phyloP scores from a whole-genome alignment of 2,797 vertebrate genomes.

The Diceros bicornis region DNA sequence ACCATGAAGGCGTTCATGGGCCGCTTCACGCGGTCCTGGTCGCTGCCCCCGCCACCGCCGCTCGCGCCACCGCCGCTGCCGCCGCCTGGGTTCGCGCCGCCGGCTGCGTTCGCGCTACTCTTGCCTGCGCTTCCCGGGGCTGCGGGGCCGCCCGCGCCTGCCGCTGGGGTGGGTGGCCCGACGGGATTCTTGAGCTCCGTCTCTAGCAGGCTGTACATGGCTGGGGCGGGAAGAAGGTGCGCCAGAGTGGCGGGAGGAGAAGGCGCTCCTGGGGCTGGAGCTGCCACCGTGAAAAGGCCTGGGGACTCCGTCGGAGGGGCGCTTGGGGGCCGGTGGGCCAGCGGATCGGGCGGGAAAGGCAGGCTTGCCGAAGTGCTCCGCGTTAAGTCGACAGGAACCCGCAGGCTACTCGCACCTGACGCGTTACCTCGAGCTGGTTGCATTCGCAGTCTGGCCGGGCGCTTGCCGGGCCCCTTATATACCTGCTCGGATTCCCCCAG shows the following conservation, averaged over 20 bases:
- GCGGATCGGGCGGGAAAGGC: constrained; percentile 26
- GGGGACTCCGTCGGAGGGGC: constrained; percentile 45
- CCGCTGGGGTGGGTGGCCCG: constrained; percentile 91
- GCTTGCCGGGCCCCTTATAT: constrained; percentile 84
- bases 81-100: constrained; percentile 88
- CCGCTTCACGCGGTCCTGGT: constrained; percentile 98
- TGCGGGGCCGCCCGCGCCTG: constrained; percentile 49
- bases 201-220: constrained; percentile 99
- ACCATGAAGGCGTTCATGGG: constrained; percentile 99
- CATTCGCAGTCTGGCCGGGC: constrained; percentile 89
- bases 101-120: constrained; percentile 92
- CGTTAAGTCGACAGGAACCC: constrained; percentile 82
- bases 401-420: constrained; percentile 64
- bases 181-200: constrained; percentile 96
- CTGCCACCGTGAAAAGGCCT: constrained; percentile 74
- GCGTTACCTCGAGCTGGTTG: constrained; percentile 82
- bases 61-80: constrained; percentile 88
- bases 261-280: constrained; percentile 74
- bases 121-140: constrained; percentile 87
- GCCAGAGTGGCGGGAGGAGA: constrained; percentile 84
- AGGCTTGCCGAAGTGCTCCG: constrained; percentile 73
- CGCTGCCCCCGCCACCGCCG: constrained; percentile 89
- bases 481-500: constrained; percentile 75
- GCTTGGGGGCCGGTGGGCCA: constrained; percentile 73
- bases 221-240: constrained; percentile 87